Conservation (phyloP, 2,113 vertebrate genomes). For the Accipiter cooperii region DNA sequence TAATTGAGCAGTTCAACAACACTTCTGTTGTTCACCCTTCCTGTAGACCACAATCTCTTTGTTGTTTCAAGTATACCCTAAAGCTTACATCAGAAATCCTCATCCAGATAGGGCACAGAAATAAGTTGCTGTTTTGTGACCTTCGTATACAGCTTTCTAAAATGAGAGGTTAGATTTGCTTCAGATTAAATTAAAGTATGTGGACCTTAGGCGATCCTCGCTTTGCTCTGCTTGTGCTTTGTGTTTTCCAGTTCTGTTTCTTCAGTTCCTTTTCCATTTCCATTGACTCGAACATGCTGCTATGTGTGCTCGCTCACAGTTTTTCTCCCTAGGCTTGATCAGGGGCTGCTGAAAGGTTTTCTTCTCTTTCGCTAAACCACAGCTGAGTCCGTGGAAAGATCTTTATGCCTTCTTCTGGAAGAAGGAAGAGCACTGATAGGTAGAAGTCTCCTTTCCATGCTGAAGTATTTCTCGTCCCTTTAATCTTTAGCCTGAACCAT, state of each 20-base stretch:
- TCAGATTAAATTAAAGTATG: not conserved
- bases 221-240: not conserved
- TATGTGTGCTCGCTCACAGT: not conserved
- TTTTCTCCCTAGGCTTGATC: not conserved
- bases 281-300: not conserved
- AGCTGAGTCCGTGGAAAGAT: not conserved
- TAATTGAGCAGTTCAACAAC: not conserved
- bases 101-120: not conserved
- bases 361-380: not conserved
- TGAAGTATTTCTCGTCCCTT: not conserved
- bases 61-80: not conserved
- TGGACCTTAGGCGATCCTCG: not conserved
- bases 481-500: not conserved
- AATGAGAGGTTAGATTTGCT: not conserved
- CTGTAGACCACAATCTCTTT: not conserved
- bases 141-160: not conserved
- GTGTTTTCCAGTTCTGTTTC: not conserved
- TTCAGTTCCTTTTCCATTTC: not conserved
- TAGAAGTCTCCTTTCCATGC: not conserved
- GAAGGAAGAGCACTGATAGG: not conserved
- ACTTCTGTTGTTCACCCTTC: not conserved
- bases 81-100: not conserved
- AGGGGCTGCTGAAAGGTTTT: not conserved
- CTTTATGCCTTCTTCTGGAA: not conserved
- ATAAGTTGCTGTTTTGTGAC: not conserved